Evolutionary conservation across 2,888 invertebrate species (phyloP).

Genomic region (Lithophane semibrunnea): DNA sequence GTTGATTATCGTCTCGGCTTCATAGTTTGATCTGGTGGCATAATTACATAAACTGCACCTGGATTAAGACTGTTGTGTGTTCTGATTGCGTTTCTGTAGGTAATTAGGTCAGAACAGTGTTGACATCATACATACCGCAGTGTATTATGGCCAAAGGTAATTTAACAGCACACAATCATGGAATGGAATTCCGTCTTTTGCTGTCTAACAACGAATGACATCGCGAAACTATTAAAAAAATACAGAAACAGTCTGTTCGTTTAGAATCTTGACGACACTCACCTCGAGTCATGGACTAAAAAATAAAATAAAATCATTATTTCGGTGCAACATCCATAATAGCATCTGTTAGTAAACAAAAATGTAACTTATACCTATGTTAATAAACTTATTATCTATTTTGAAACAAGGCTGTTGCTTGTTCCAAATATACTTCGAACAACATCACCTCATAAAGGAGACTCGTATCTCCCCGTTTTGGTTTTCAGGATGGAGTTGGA

Average conservation of each 20-base stretch:
- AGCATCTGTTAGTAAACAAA: too few species aligned
- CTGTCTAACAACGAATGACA: neutral
- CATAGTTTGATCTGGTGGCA: conserved; percentile 41
- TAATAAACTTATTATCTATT: too few species aligned
- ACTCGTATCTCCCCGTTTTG: too few species aligned
- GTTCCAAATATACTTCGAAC: too few species aligned
- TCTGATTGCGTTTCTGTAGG: conserved; percentile 18
- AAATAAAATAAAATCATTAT: too few species aligned
- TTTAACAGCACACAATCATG: neutral
- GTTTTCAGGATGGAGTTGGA: too few species aligned
- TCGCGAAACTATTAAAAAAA: neutral
- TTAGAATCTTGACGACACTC: neutral
- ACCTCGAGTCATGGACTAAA: neutral
- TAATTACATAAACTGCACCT: conserved; percentile 44
- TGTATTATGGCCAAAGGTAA: neutral
- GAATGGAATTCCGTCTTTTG: neutral
- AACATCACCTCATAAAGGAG: too few species aligned
- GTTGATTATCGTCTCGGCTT: conserved; percentile 33
- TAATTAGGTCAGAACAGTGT: conserved; percentile 8
- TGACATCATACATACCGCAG: neutral
- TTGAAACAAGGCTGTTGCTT: too few species aligned
- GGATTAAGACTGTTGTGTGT: conserved; percentile 13
- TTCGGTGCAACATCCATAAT: too few species aligned
- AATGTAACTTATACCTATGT: too few species aligned
- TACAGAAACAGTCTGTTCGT: neutral